phyloP scores from a whole-genome alignment of 1,140 invertebrate species.

The Drosophila hydei region DNA sequence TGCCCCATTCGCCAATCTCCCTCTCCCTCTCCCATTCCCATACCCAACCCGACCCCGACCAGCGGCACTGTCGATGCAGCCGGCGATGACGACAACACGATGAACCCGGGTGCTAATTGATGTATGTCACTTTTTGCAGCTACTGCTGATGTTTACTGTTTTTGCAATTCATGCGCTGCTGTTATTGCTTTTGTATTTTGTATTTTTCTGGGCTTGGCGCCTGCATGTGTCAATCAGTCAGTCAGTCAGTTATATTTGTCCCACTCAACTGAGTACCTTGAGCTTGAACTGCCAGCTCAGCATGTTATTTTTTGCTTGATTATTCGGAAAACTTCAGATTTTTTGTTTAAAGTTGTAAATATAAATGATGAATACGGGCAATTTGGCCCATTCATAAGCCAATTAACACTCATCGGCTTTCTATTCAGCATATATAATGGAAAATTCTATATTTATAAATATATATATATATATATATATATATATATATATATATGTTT shows the following conservation, averaged over 20 bases:
- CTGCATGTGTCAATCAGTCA: conserved; percentile 36
- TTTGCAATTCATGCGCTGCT: not conserved
- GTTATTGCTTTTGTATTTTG: not conserved
- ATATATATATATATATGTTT: conserved; percentile 2
- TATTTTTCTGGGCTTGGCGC: conserved; percentile 17
- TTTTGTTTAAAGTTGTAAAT: not conserved
- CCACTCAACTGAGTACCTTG: conserved; percentile 28
- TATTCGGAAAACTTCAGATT: not conserved
- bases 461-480: not conserved
- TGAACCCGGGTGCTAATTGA: conserved; percentile 37
- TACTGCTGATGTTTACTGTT: conserved; percentile 16
- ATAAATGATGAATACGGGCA: conserved; percentile 10
- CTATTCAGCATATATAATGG: not conserved
- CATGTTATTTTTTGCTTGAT: conserved; percentile 3
- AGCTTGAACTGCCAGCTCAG: conserved; percentile 42
- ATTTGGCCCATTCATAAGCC: conserved; percentile 33
- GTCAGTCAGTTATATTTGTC: conserved; percentile 25
- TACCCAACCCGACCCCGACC: not conserved
- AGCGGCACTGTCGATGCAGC: not conserved
- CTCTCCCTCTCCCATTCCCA: too few species aligned
- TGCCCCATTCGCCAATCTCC: not conserved
- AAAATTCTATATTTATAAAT: not conserved
- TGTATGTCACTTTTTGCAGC: conserved; percentile 25
- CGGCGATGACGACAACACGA: conserved; percentile 7
- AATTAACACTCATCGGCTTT: conserved; percentile 4